Percentiles rank a stretch among this genome's conserved stretches.
Conservation (phyloP, 1,140 invertebrate genomes). For the Drosophila prosaltans region DNA sequence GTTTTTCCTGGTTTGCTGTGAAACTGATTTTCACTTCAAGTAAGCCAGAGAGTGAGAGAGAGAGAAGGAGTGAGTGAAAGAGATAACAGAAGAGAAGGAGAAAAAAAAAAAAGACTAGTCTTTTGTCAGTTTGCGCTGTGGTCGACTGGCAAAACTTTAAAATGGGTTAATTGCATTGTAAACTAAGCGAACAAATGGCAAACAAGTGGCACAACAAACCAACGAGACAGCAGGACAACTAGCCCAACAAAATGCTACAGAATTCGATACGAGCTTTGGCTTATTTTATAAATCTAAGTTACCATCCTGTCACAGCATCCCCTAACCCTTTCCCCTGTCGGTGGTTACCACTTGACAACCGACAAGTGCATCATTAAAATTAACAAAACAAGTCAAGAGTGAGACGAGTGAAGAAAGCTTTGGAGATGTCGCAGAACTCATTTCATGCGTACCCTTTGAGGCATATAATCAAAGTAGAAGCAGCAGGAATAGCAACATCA, state of each 20-base stretch:
- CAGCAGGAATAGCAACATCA: neutral
- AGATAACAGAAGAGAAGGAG: slow-evolving; percentile 28
- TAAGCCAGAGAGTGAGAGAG: neutral
- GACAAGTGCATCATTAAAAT: slow-evolving; percentile 59
- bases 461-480: slow-evolving; percentile 39
- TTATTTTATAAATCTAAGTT: slow-evolving; percentile 38
- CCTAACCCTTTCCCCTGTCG: neutral
- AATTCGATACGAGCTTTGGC: slow-evolving; percentile 50
- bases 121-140: slow-evolving; percentile 64
- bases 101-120: slow-evolving; percentile 48
- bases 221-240: slow-evolving; percentile 33
- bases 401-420: slow-evolving; percentile 1
- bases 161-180: slow-evolving; percentile 80
- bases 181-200: slow-evolving; percentile 76
- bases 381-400: slow-evolving; percentile 17
- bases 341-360: slow-evolving; percentile 27
- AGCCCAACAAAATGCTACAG: slow-evolving; percentile 19
- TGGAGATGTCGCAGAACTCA: slow-evolving; percentile 29
- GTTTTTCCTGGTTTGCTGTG: slow-evolving; percentile 70
- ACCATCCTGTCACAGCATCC: slow-evolving; percentile 1
- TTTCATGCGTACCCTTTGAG: slow-evolving; percentile 26
- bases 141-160: slow-evolving; percentile 70
- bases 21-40: slow-evolving; percentile 63
- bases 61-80: slow-evolving; percentile 1
- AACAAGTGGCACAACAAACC: slow-evolving; percentile 60